Percentiles rank a stretch among this genome's conserved stretches.
Conservation (phyloP, 2,797 vertebrate species). For the Cyclura pinguis region DNA sequence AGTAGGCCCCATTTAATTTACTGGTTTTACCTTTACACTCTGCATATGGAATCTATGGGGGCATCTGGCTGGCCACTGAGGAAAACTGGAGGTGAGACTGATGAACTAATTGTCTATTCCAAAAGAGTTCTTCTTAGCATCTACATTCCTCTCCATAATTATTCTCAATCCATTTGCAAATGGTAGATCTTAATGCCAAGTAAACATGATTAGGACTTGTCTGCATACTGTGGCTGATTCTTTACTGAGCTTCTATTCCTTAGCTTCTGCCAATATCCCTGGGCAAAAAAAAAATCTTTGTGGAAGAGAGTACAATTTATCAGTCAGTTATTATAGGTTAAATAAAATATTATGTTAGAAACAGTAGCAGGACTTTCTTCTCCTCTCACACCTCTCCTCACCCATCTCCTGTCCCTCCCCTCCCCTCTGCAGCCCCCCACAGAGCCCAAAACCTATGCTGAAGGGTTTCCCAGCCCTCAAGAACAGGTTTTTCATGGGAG, state of each 20-base stretch:
- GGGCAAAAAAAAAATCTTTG: slow-evolving; percentile 49
- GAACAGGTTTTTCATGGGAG: too few species aligned
- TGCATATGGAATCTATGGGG: not conserved
- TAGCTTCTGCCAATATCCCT: slow-evolving; percentile 30
- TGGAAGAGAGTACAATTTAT: slow-evolving; percentile 44
- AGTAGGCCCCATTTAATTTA: slow-evolving; percentile 71
- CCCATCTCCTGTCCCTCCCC: too few species aligned
- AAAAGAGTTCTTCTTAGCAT: not conserved
- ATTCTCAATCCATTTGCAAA: not conserved
- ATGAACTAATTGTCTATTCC: not conserved
- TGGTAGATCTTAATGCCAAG: not conserved
- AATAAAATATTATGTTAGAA: too few species aligned
- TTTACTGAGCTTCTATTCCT: not conserved
- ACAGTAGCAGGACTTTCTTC: too few species aligned
- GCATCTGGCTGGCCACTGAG: not conserved
- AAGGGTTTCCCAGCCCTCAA: too few species aligned
- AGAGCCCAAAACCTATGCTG: too few species aligned
- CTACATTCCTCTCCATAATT: not conserved
- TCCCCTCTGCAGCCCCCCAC: too few species aligned
- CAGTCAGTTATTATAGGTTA: slow-evolving; percentile 58
- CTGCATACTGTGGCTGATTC: not conserved
- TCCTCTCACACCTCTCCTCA: too few species aligned
- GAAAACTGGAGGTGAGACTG: not conserved
- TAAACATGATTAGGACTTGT: not conserved
- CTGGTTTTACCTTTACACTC: not conserved